These are phyloP conservation scores for Onchidella celtica DNA, from an alignment of 2,888 invertebrate genomes.

Conservation along the genomic window DNA sequence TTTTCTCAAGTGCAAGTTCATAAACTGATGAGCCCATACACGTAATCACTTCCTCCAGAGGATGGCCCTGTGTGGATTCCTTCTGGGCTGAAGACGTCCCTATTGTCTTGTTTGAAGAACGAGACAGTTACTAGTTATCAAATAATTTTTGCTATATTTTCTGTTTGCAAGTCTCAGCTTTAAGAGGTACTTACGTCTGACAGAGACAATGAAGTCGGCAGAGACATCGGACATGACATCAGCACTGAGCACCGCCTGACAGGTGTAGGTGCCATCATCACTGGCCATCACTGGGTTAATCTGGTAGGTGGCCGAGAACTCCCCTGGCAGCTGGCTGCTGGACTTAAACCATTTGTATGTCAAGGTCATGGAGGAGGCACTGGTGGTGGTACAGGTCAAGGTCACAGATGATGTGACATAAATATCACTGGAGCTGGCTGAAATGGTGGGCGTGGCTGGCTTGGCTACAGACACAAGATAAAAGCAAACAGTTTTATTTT, in stretches of 20 bases:
- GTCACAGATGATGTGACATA: not conserved
- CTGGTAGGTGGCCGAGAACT: slow-evolving; percentile 1
- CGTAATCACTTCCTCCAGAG: no score
- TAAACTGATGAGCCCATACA: no score
- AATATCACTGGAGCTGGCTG: not conserved
- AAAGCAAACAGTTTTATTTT: not conserved
- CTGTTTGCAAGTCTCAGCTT: no score
- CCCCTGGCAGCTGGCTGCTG: not conserved
- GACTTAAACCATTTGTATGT: not conserved
- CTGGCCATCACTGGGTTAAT: not conserved
- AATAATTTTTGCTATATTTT: no score
- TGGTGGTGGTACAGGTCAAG: slow-evolving; percentile 7
- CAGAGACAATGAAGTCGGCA: not conserved
- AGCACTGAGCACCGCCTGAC: not conserved
- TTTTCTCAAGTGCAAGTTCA: no score
- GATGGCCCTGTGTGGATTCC: no score
- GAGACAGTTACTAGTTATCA: no score
- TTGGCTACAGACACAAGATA: not conserved
- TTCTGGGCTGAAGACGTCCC: no score
- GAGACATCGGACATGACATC: not conserved
- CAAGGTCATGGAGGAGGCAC: not conserved
- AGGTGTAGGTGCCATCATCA: slow-evolving; percentile 16
- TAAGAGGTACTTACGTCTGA: slow-evolving; percentile 10
- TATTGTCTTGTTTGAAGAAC: no score
- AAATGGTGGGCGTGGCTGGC: not conserved